phyloP scores from a whole-genome alignment of 2,113 vertebrate species.

The Gallinago paraguaiae region DNA sequence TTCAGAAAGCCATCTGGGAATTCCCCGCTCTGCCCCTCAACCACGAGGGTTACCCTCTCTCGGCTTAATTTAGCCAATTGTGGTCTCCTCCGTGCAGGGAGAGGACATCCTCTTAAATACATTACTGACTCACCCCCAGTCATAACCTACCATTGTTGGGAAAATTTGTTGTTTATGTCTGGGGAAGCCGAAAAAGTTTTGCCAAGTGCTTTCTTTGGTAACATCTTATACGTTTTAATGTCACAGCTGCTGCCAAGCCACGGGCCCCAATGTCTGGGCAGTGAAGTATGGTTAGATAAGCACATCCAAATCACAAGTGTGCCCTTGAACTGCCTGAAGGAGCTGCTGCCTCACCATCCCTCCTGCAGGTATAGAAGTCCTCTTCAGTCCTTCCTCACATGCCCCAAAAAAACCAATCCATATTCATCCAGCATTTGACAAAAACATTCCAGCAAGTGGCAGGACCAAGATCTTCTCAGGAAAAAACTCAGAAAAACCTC shows the following conservation, averaged over 20 bases:
- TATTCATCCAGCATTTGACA: background rate
- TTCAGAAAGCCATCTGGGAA: background rate
- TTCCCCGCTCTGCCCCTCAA: background rate
- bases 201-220: conserved; percentile 30
- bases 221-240: conserved; percentile 4
- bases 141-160: background rate
- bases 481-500: background rate
- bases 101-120: background rate
- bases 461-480: background rate
- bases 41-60: conserved; percentile 7
- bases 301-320: background rate
- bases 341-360: background rate
- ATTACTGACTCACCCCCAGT: conserved; percentile 9
- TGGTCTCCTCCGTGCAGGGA: background rate
- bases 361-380: background rate
- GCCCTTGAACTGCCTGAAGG: background rate
- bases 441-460: background rate
- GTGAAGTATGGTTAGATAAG: background rate
- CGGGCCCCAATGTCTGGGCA: background rate
- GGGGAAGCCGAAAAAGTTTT: background rate
- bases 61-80: conserved; percentile 4
- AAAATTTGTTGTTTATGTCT: conserved; percentile 11
- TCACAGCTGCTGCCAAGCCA: background rate
- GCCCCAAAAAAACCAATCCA: background rate
- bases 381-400: background rate